Evolutionary conservation across 2,113 vertebrate genomes (phyloP).

Genomic region (Oreocharis arfaki): DNA sequence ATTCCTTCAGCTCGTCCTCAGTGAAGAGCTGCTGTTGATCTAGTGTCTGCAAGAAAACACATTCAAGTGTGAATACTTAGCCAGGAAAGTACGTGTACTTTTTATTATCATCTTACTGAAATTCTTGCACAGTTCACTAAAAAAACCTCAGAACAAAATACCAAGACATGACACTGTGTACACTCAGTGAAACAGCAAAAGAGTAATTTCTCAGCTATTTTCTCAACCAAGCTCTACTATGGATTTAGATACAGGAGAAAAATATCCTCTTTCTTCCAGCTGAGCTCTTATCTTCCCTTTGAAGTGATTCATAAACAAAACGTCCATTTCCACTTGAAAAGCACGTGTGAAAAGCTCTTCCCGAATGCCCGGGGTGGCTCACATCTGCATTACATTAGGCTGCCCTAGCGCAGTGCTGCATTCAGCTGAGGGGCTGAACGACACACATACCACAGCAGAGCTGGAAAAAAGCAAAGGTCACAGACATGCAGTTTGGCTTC

Average conservation of each 20-base stretch:
- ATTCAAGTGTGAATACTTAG: not conserved
- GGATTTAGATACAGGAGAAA: not conserved
- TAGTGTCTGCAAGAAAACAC: conserved; percentile 78
- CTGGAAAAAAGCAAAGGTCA: not conserved
- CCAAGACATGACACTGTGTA: not conserved
- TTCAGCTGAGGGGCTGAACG: not conserved
- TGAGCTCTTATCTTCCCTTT: not conserved
- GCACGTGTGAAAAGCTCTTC: not conserved
- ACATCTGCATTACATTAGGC: not conserved
- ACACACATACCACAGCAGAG: not conserved
- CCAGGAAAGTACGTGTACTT: not conserved
- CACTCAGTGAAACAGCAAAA: not conserved
- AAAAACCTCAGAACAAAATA: not conserved
- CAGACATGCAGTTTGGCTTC: not conserved
- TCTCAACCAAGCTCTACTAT: not conserved
- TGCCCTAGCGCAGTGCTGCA: not conserved
- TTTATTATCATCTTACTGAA: not conserved
- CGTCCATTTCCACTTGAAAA: not conserved
- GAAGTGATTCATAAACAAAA: not conserved
- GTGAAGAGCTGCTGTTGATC: conserved; percentile 92
- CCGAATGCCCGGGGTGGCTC: not conserved
- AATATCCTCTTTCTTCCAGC: not conserved
- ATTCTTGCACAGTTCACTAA: not conserved
- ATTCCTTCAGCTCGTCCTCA: conserved; percentile 90
- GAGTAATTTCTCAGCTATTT: not conserved